Base-by-base conservation (phyloP, 2,797 vertebrate species). In the Syngnathus rostellatus region DNA sequence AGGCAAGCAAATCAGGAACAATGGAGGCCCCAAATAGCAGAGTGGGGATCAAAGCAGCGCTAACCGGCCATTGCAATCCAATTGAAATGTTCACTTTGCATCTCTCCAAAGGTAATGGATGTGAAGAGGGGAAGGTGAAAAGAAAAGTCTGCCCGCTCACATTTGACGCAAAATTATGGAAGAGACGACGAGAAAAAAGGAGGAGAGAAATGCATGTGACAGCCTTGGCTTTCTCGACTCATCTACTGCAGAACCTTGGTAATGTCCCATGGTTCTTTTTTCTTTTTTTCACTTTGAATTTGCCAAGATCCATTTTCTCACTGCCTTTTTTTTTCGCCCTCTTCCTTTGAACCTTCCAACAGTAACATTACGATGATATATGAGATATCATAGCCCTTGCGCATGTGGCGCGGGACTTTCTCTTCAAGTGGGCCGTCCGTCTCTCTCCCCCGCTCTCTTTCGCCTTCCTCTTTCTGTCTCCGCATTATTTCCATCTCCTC, bases 11-110 rank as follows among this genome's bases (percentile, higher is more conserved):
- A 90, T 89, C 87, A 90, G 85, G 88, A 88, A 91, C 89, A 91
- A 91, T 90, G 85, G 87, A 79, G 81, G 82, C 86, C 88, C 90
- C 88, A 88, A 84, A 90, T 81, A 86, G 85, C 72, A 87, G 86
- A 88, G 86, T 87, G 85, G 83, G 85, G 86, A 92, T 92, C 89
- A 92, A 92, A 92, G 89, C 85, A 80, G 83, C 70, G 73, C 89
- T 89, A 90, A 91, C 89, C 87, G 89, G 86, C 88, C 90, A 90
- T 89, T 86, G 90, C 89, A 90, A 92, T 90, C 90, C 89, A 92
- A 92, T 90, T 91, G 88, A 92, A 92, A 90, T 89, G 88, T 89
- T 90, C 90, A 89, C 89, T 86, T 89, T 88, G 87, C 86, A 89
- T 90, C 87, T 89, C 84, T 86, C 85, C 85, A 83, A 87, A 91